Evolutionary conservation across 2,113 vertebrate species (phyloP).

Genomic region (Tauraco erythrolophus): DNA sequence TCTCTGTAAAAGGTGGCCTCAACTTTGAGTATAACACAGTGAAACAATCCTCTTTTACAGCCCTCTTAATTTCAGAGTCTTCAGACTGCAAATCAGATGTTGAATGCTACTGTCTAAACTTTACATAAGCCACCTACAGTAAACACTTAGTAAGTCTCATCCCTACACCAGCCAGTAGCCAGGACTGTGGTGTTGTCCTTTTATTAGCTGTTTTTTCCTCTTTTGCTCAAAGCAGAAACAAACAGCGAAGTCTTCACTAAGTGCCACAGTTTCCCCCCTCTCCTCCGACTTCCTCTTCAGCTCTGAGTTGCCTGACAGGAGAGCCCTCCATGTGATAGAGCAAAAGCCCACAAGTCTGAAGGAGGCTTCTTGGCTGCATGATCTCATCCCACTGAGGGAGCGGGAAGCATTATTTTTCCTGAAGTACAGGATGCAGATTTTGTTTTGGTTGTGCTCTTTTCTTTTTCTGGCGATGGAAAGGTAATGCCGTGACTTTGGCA

Average conservation of each 20-base stretch:
- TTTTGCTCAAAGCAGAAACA: conserved; percentile 63
- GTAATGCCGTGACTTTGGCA: conserved; percentile 22
- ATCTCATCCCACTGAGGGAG: conserved; percentile 46
- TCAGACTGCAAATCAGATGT: not conserved
- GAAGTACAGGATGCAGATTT: conserved; percentile 76
- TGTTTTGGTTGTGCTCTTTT: conserved; percentile 62
- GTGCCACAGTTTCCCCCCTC: conserved; percentile 72
- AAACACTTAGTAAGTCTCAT: not conserved
- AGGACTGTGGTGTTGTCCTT: not conserved
- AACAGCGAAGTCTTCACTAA: conserved; percentile 62
- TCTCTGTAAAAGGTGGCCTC: not conserved
- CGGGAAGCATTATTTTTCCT: conserved; percentile 72
- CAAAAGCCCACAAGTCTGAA: conserved; percentile 6
- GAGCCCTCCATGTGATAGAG: conserved; percentile 37
- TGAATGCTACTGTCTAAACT: not conserved
- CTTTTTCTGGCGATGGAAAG: conserved; percentile 42
- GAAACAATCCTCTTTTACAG: not conserved
- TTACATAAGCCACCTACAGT: not conserved
- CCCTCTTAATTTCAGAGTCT: not conserved
- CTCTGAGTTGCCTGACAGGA: conserved; percentile 60
- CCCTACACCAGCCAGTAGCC: not conserved
- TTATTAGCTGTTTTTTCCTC: conserved; percentile 74
- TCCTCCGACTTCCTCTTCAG: conserved; percentile 67
- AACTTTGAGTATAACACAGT: not conserved
- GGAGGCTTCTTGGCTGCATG: conserved; percentile 70